These are phyloP conservation scores for Prolemur simus DNA, from an alignment of 2,113 vertebrate species.

Conservation along the genomic window DNA sequence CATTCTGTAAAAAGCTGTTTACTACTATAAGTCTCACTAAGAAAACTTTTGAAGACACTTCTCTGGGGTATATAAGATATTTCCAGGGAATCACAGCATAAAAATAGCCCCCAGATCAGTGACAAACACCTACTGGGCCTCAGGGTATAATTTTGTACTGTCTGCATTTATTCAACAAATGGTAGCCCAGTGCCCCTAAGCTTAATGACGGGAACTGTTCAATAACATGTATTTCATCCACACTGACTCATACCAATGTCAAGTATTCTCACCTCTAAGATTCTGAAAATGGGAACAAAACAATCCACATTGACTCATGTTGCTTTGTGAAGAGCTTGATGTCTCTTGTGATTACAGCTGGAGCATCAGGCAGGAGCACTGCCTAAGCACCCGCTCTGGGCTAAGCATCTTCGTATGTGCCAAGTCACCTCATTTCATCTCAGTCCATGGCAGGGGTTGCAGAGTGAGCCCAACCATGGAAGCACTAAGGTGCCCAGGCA, in stretches of 20 bases:
- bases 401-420: not conserved
- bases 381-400: not conserved
- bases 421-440: not conserved
- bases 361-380: not conserved
- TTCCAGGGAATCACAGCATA: not conserved
- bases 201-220: slow-evolving; percentile 43
- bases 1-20: not conserved
- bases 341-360: not conserved
- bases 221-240: slow-evolving; percentile 36
- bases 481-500: not conserved
- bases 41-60: not conserved
- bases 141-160: not conserved
- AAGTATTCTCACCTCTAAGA: not conserved
- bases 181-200: not conserved
- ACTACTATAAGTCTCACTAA: not conserved
- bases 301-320: not conserved
- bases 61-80: slow-evolving; percentile 6
- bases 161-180: slow-evolving; percentile 41
- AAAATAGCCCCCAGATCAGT: not conserved
- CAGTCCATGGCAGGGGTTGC: not conserved
- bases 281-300: not conserved
- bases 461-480: accelerated
- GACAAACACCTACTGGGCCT: not conserved
- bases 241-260: not conserved
- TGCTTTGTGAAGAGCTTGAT: not conserved